Base-by-base conservation (phyloP, 2,888 invertebrate species). In the Cylloceria caligata region DNA sequence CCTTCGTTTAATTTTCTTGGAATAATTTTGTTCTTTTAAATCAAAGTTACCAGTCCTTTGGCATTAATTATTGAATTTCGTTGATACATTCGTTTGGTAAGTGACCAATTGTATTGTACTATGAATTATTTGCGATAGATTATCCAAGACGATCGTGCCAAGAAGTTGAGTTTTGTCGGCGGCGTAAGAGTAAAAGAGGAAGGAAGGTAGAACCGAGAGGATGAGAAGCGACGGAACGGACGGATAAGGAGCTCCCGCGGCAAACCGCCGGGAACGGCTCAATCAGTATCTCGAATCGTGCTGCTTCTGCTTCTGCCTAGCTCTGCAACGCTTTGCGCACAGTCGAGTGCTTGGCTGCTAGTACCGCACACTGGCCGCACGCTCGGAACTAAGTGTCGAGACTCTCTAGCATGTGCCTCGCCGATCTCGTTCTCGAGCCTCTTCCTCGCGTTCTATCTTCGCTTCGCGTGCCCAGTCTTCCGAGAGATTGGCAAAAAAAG, bases 271-370 rank as follows among this genome's bases (percentile, higher is more conserved):
- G 60, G 79, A 82, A 84, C 80, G 76, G 79, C 81, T 84, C 84
- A 84, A 84, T 84, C 81, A 82, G 77, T 73, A 84, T 80, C 80
- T 64, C 75, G 71, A 79, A 84, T 84, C 84, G 84, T 82, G 80
- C 82, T 62, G 75, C 77, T 83, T 79, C 75, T 72, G 80, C 77
- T 77, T 81, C 81, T 79, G 34, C 73, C 80, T 80, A 71, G 67
- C 64, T 73, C 67, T 57, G 72, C 72, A 80, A 80, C 36, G 60
- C 60, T 60, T 34, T 60, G 11, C 16, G 60, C 16, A 19, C 34
- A 16, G 6, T 36, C 60, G 60, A 60, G 60, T 60, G 9, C 60
- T n/a, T 19, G 3, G 21, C n/a, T 21, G 42, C 64, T 24, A 11
- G 64, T 21, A 27, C 65, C 36, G 52, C 68, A 24, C 5, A 13